Conservation (phyloP, 2,797 vertebrate genomes). For the Enteromius paludinosus region DNA sequence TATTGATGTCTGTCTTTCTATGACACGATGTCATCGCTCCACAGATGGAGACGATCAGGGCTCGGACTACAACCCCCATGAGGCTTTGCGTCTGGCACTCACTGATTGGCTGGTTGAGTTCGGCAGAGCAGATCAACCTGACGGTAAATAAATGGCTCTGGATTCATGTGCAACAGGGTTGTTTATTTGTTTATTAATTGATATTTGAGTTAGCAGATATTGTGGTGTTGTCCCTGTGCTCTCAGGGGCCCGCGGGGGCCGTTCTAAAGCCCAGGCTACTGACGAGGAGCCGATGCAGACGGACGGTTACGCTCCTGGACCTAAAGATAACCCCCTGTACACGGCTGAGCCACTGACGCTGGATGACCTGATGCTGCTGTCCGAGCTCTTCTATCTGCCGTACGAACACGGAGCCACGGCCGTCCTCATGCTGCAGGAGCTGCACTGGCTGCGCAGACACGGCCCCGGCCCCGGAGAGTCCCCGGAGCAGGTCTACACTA, state of each 20-base stretch:
- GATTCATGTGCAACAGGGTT: background rate
- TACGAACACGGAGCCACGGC: conserved; percentile 92
- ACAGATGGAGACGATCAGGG: conserved; percentile 88
- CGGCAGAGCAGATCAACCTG: conserved; percentile 73
- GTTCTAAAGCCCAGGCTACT: conserved; percentile 64
- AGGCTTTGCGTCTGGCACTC: conserved; percentile 90
- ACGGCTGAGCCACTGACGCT: conserved; percentile 90
- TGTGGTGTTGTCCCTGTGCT: background rate
- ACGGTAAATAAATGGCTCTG: conserved; percentile 64
- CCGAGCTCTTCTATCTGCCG: conserved; percentile 95
- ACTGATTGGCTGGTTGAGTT: conserved; percentile 95
- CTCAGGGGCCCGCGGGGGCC: conserved; percentile 54
- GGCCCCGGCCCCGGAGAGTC: conserved; percentile 57
- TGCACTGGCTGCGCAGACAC: conserved; percentile 93
- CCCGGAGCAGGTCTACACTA: too few species aligned
- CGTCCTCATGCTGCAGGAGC: conserved; percentile 89
- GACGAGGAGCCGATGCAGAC: conserved; percentile 97
- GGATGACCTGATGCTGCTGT: conserved; percentile 91
- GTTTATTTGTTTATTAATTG: too few species aligned
- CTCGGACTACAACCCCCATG: conserved; percentile 91
- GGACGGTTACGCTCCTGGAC: conserved; percentile 86
- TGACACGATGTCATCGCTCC: conserved; percentile 8
- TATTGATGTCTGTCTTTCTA: background rate
- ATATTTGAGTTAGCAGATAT: background rate
- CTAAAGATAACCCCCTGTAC: conserved; percentile 90